phyloP scores from a whole-genome alignment of 2,113 vertebrate genomes.

The human (Homo sapiens) region DNA sequence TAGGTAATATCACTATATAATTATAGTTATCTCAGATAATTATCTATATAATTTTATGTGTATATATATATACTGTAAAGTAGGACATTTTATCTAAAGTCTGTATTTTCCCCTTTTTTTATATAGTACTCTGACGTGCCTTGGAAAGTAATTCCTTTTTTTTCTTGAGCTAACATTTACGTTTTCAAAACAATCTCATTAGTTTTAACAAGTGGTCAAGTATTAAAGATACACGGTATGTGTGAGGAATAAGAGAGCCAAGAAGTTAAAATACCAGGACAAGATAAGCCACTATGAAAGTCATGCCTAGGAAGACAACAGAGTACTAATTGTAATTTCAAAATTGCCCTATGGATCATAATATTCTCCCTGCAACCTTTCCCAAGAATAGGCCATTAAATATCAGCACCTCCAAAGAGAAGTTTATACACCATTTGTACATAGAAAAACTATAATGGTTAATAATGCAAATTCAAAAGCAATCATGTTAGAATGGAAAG shows the following conservation, averaged over 20 bases:
- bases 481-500: conserved; percentile 35
- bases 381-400: background rate
- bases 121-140: too few species aligned
- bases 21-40: too few species aligned
- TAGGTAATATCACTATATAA: too few species aligned
- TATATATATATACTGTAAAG: too few species aligned
- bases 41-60: too few species aligned
- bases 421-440: background rate
- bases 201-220: background rate
- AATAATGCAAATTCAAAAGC: conserved; percentile 33
- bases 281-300: background rate
- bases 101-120: too few species aligned
- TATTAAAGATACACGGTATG: background rate
- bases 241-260: background rate
- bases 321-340: background rate
- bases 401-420: background rate
- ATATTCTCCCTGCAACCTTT: background rate
- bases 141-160: background rate
- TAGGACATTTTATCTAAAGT: too few species aligned
- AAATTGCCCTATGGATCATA: background rate
- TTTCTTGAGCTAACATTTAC: background rate
- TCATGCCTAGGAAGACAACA: background rate
- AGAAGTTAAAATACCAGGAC: background rate
- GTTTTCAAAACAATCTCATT: background rate
- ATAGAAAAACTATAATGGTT: background rate